Percentiles rank a stretch among this genome's conserved stretches.
Conservation (phyloP, 1,140 invertebrate genomes). For the Trichomalopsis sarcophagae region DNA sequence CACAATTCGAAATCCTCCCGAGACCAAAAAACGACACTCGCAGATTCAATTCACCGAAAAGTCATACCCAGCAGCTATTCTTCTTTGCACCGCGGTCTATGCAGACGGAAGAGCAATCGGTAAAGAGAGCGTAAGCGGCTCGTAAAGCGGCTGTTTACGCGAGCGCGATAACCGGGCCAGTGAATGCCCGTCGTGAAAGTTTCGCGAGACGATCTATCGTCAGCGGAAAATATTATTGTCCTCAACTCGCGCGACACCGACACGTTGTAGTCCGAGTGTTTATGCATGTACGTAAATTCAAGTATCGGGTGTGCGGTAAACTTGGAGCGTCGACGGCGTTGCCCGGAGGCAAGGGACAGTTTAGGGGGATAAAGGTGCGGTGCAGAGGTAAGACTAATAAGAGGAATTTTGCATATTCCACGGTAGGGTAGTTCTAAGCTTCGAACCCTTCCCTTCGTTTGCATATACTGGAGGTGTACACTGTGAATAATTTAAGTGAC, state of each 20-base stretch:
- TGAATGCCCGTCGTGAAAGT: not conserved
- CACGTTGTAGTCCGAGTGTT: not conserved
- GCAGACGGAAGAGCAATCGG: not conserved
- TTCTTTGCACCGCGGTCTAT: too few species aligned
- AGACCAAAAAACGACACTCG: too few species aligned
- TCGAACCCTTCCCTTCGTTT: constrained; percentile 65
- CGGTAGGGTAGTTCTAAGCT: constrained; percentile 51
- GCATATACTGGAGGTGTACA: constrained; percentile 68
- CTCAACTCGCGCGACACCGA: not conserved
- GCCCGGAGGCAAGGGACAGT: not conserved
- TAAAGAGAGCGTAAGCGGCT: not conserved
- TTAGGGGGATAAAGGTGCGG: constrained; percentile 29
- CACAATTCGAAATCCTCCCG: too few species aligned
- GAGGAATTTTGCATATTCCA: constrained; percentile 72
- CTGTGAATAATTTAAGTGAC: constrained; percentile 67
- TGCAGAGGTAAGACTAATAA: constrained; percentile 67
- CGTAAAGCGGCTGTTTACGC: not conserved
- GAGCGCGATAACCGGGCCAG: not conserved
- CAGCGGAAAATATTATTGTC: constrained; percentile 35
- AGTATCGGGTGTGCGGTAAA: not conserved
- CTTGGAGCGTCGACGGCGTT: not conserved
- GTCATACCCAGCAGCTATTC: too few species aligned
- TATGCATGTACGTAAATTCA: constrained; percentile 42
- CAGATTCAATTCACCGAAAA: too few species aligned
- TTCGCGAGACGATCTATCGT: not conserved